Conservation (phyloP, 2,888 invertebrate genomes). For the Torymus texanus region DNA sequence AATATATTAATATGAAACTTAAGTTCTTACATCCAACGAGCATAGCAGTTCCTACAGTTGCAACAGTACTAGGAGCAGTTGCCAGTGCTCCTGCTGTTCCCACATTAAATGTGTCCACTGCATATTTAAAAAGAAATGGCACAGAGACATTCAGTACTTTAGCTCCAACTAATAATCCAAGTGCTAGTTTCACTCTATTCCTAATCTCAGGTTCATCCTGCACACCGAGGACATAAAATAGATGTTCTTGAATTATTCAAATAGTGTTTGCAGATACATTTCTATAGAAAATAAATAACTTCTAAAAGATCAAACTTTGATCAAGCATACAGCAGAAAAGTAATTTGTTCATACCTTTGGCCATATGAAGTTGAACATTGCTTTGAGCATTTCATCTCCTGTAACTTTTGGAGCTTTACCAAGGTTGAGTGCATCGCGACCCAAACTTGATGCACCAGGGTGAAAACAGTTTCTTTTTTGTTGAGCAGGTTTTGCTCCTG, state of each 20-base stretch:
- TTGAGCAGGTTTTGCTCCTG: constrained; percentile 74
- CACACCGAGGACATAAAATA: constrained; percentile 26
- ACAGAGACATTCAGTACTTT: constrained; percentile 94
- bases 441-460: constrained; percentile 86
- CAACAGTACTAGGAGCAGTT: constrained; percentile 86
- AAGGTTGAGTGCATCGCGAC: constrained; percentile 81
- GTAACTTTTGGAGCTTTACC: constrained; percentile 80
- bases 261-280: constrained; percentile 36
- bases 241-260: constrained; percentile 43
- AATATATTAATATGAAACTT: constrained; percentile 24
- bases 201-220: constrained; percentile 86
- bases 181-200: constrained; percentile 88
- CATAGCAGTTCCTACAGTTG: constrained; percentile 86
- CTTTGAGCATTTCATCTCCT: constrained; percentile 86
- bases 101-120: constrained; percentile 90
- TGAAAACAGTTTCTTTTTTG: constrained; percentile 90
- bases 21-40: constrained; percentile 88
- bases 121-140: constrained; percentile 96
- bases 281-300: constrained; percentile 40
- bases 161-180: constrained; percentile 86
- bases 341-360: constrained; percentile 83
- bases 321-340: constrained; percentile 53
- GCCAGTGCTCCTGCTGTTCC: constrained; percentile 79
- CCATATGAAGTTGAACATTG: constrained; percentile 96
- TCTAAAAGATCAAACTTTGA: constrained; percentile 30